Base-by-base conservation (phyloP, 2,113 vertebrate genomes). In the Tenrec ecaudatus region DNA sequence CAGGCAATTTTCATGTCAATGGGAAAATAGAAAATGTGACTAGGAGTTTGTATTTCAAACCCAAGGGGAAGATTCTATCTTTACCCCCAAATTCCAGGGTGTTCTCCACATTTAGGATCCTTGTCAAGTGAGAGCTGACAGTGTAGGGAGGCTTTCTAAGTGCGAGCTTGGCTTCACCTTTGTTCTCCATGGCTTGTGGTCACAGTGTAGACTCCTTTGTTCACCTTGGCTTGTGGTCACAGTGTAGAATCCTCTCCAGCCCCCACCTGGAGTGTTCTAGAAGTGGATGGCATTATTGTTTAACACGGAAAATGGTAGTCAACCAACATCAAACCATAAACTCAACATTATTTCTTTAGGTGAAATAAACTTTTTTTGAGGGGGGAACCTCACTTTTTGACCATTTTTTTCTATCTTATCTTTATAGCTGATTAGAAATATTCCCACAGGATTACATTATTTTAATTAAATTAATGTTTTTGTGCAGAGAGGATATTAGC, bases 11-110 rank as follows among this genome's bases (percentile, higher is more conserved):
- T 93, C 96, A 89, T 83, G 93, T 91, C 90, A 94, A 80, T 68
- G 94, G 58, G 36, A 97, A 96, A 89, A 78, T 36, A 77, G 81
- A 36, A 95, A 94, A 94, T 92, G 93, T 93, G 97, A 97, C 88
- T 62, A 85, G 81, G 47, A 95, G 91, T 82, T 80, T 93, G 38
- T 89, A 88, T 93, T 96, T 91, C 66, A 66, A 47, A 96, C 86
- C 88, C 62, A 73, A 96, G 96, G 93, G 83, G 87, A 92, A 69
- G 62, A 91, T 69, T 97, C 97, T 96, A 57, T 96, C 92, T 95
- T 95, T 86, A 85, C 85, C 95, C 36, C 53, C 77, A 53, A 93
- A 79, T 81, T 31, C 86, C 86, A 89, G 84, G 33, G 86, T 29
- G 14, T 94, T 93, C 78, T 82, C 43, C 40, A 53, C 16, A 31